Conservation (phyloP, 2,797 vertebrate species). For the Coregonus ussuriensis region DNA sequence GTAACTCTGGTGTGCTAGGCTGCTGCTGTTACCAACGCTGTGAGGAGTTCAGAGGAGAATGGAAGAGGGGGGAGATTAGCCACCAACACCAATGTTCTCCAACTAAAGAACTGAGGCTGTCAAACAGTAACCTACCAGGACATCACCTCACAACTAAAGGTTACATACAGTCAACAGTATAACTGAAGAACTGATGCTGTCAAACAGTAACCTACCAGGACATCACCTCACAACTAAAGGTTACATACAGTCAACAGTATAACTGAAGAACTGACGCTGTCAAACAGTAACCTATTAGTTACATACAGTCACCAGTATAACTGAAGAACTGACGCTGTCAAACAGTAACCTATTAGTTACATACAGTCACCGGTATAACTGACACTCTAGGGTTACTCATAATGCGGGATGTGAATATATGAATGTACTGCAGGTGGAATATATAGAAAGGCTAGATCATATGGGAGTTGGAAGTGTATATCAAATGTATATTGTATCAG, state of each 20-base stretch:
- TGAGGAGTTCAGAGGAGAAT: conserved; percentile 55
- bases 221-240: neutral
- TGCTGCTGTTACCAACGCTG: neutral
- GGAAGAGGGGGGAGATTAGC: conserved; percentile 49
- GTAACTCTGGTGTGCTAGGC: neutral
- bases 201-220: conserved; percentile 31
- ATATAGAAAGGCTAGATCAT: neutral
- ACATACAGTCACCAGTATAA: too few relatives aligned
- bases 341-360: conserved; percentile 37
- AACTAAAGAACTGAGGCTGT: conserved; percentile 20
- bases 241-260: neutral
- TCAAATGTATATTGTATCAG: neutral
- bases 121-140: conserved; percentile 31
- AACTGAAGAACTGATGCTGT: conserved; percentile 18
- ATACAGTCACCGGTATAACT: too few relatives aligned
- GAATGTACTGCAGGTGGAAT: neutral
- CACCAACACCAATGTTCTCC: conserved; percentile 28
- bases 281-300: conserved; percentile 43
- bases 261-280: conserved; percentile 18
- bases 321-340: conserved; percentile 13
- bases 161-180: neutral
- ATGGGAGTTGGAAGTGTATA: neutral
- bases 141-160: neutral
- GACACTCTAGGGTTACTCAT: conserved; percentile 45
- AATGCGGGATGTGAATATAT: conserved; percentile 33